Evolutionary conservation across 2,113 vertebrate genomes (phyloP), one percentile per base, ranked within the genome.

Genomic region (Dissostichus mawsoni): DNA sequence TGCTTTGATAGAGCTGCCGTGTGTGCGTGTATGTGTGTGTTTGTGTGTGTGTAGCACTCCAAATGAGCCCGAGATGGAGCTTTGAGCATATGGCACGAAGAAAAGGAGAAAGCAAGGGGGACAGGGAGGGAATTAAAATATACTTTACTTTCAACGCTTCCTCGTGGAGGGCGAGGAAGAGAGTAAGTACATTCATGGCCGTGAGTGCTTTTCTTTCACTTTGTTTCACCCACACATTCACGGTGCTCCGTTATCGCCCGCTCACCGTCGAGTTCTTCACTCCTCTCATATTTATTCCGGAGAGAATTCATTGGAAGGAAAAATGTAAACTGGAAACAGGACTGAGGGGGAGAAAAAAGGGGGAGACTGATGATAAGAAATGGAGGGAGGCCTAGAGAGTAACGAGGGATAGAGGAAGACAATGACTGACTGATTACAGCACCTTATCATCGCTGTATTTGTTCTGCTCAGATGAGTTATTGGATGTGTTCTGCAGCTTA

Each of bases 31-130:
- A 23, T 78, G 36, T 47, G 16, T 75, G 64, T 56, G 80, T 66
- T 44, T 76, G 72, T 61, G 62, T 18, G 63, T 81, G 74, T 74
- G 69, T 73, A 11, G 61, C 79, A 14, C 80, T 90, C 78, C 56
- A 92, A 92, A 91, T 92, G 91, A 93, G 92, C 84, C 76, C 13
- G 74, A 82, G 83, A 86, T 89, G 88, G 74, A 86, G 81, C 76
- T 90, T 82, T 78, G 88, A 93, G 87, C 90, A 92, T 88, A 91
- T 93, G 92, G 91, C 83, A 81, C 70, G 0, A 73, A 85, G 74
- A 85, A 41, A 41, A 84, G 74, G 74, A 85, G 75, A 76, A 83
- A 68, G 81, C 72, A 65, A 67, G 29, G 66, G 76, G 67, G 71
- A 72, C 69, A 75, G 53, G 81, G 80, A 84, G 65, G 44, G 82